Base-by-base conservation (phyloP, 2,888 invertebrate genomes). In the Keiferia lycopersicella region DNA sequence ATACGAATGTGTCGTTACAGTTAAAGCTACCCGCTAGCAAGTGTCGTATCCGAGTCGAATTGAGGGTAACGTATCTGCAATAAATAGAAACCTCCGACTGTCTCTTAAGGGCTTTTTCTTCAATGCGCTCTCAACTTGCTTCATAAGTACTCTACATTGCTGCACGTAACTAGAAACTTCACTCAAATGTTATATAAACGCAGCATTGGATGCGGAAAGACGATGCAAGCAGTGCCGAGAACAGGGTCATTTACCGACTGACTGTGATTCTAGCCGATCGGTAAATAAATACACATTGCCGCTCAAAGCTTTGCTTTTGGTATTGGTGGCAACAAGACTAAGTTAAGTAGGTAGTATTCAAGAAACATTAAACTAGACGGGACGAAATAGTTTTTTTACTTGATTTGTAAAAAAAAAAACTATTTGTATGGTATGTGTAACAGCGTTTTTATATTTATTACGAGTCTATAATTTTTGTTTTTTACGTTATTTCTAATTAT, bases 1-100 rank as follows among this genome's bases (percentile, higher is more conserved):
- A 20, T 22, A 53, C 10, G 22, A 26, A 26, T 26, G 48, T 48
- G 48, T 48, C 48, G 16, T 48, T 16, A 48, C 34, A 34, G 34
- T 34, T 34, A 34, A 34, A 16, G 64, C 65, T 57, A 50, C 50
- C 62, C 45, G 51, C 11, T 26, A 22, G 11, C 26, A 53, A 22
- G 22, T 53, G 51, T 53, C 51, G 51, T 48, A 30, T 61, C 61
- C 38, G 51, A 53, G 51, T 26, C 51, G 51, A 22, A 53, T 53
- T 53, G 22, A 22, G 51, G 51, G 51, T 53, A 26, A 53, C 51
- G 51, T 53, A 53, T 53, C 51, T 53, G 51, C 51, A 53, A 53
- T 53, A 53, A 53, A 53, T 53, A 53, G 51, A 53, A 26, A 12
- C 51, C 26, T 26, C 30, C 34, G 56, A 8, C 30, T 26, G 56